A percentile compares a stretch with the other conserved stretches of the same genome.
These are phyloP conservation scores for Drosophila parabipectinata DNA, from an alignment of 1,140 invertebrate genomes.

Conservation along the genomic window DNA sequence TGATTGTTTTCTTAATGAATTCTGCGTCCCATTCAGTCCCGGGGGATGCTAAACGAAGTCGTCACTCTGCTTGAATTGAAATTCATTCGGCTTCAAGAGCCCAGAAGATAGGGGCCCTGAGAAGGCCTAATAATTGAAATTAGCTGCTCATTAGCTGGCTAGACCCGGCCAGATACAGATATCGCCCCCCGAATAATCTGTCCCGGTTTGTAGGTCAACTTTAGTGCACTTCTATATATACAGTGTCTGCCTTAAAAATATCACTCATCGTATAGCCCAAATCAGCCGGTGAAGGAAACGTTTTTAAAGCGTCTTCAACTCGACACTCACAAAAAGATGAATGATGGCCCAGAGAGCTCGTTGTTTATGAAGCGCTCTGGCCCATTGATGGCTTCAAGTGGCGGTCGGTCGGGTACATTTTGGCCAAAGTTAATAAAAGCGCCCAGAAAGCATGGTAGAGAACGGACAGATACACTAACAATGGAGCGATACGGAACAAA, in stretches of 20 bases:
- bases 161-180: conserved; percentile 9
- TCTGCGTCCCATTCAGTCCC: conserved; percentile 57
- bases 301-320: conserved; percentile 44
- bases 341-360: conserved; percentile 60
- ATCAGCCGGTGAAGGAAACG: conserved; percentile 48
- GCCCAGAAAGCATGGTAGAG: neutral
- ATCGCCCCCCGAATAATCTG: conserved; percentile 3
- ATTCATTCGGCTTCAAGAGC: conserved; percentile 66
- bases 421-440: conserved; percentile 77
- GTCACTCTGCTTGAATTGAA: conserved; percentile 72
- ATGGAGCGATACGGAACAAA: conserved; percentile 56
- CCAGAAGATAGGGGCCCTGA: conserved; percentile 50
- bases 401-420: conserved; percentile 61
- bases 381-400: conserved; percentile 74
- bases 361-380: conserved; percentile 62
- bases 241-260: conserved; percentile 27
- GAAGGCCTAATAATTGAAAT: conserved; percentile 13
- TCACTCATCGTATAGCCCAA: conserved; percentile 71
- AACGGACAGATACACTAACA: conserved; percentile 53
- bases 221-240: conserved; percentile 53
- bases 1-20: conserved; percentile 80
- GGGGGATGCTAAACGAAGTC: conserved; percentile 58
- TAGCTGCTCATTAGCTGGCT: conserved; percentile 15
- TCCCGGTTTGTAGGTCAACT: conserved; percentile 58
- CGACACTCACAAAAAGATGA: conserved; percentile 58